Evolutionary conservation across 2,888 invertebrate species (phyloP).

Genomic region (Gastrophysa polygoni): DNA sequence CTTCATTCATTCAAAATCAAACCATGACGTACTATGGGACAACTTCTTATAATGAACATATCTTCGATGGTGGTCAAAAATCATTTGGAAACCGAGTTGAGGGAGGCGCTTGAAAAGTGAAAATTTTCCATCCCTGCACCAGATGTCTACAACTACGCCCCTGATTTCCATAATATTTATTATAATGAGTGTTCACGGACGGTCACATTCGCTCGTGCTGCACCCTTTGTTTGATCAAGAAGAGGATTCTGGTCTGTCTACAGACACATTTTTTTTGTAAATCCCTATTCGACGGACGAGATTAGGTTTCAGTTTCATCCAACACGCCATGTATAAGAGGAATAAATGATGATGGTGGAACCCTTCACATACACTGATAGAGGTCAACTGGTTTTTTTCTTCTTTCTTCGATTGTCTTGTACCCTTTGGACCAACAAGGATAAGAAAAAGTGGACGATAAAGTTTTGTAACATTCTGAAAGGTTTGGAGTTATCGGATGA

Average conservation of each 20-base stretch:
- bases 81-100: no score
- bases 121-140: no score
- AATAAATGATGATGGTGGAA: no score
- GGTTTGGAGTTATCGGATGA: conserved; percentile 6
- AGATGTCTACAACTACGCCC: no score
- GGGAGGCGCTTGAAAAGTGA: no score
- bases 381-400: conserved; percentile 7
- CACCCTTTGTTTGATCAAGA: conserved; percentile 18
- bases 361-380: conserved; percentile 1
- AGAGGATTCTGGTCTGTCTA: conserved; percentile 7
- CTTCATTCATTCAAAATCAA: no score
- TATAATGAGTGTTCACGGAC: background rate
- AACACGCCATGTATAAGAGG: background rate
- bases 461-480: background rate
- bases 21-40: no score
- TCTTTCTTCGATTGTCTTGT: background rate
- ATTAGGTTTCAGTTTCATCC: background rate
- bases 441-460: background rate
- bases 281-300: background rate
- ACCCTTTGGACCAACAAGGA: background rate
- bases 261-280: conserved; percentile 5
- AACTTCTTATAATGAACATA: no score
- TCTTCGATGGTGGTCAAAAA: no score
- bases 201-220: conserved; percentile 19
- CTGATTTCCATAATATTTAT: no score